phyloP scores from a whole-genome alignment of 2,113 vertebrate genomes.

The Xiphophorus hellerii region DNA sequence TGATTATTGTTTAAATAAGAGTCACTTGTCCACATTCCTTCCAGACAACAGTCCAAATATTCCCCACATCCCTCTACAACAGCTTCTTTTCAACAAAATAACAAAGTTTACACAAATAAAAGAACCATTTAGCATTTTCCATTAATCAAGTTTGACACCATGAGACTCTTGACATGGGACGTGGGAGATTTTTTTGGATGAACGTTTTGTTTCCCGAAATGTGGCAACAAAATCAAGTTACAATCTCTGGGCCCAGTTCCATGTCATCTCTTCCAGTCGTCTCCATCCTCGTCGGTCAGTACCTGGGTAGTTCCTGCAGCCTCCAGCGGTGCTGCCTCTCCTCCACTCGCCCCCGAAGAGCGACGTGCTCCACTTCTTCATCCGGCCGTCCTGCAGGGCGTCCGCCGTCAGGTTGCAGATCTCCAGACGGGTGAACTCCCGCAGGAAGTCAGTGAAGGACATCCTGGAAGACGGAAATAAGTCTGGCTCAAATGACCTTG shows the following conservation, averaged over 20 bases:
- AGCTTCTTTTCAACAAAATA: not conserved
- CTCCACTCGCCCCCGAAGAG: conserved; percentile 91
- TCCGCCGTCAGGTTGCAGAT: conserved; percentile 97
- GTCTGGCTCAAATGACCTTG: not conserved
- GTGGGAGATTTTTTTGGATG: not conserved
- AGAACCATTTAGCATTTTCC: not conserved
- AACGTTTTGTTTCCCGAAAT: not conserved
- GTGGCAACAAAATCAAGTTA: not conserved
- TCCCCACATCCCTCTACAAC: not conserved
- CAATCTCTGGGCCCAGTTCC: not conserved
- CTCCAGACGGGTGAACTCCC: conserved; percentile 90
- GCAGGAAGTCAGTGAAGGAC: conserved; percentile 91
- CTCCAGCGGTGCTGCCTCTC: conserved; percentile 91
- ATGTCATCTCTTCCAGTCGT: not conserved
- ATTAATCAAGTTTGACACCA: not conserved
- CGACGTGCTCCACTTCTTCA: conserved; percentile 89
- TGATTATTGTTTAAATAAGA: conserved; percentile 24
- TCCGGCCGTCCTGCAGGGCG: conserved; percentile 79
- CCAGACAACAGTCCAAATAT: conserved; percentile 4
- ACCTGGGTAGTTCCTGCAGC: conserved; percentile 91
- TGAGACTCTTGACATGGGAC: not conserved
- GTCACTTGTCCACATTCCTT: conserved; percentile 44
- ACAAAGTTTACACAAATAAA: not conserved
- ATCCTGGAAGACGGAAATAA: conserved; percentile 80
- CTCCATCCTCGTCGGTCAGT: not conserved